phyloP scores from a whole-genome alignment of 2,888 invertebrate species.

The Crocallis elinguaria region DNA sequence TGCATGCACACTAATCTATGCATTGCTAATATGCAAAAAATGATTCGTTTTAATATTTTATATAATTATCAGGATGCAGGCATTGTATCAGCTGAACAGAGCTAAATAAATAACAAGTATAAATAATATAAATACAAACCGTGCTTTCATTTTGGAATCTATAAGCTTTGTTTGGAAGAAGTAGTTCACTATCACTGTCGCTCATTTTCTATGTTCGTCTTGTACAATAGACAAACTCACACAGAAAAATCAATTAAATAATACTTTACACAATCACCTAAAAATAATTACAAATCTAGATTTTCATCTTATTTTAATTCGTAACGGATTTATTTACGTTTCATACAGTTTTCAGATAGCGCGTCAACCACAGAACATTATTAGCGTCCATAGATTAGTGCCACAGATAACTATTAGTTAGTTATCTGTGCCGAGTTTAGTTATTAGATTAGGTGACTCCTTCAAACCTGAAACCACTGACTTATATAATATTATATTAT shows the following conservation, averaged over 20 bases:
- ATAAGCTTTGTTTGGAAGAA: conserved; percentile 49
- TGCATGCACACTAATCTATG: too few species aligned
- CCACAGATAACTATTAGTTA: too few species aligned
- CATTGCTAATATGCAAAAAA: too few species aligned
- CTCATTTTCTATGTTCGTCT: conserved; percentile 37
- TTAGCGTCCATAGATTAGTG: too few species aligned
- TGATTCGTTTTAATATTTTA: too few species aligned
- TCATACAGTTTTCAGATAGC: too few species aligned
- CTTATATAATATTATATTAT: too few species aligned
- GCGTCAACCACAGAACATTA: too few species aligned
- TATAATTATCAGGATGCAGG: too few species aligned
- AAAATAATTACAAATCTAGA: background rate
- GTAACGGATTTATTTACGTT: background rate
- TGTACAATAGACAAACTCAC: background rate
- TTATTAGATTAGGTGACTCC: too few species aligned
- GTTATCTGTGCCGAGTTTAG: too few species aligned
- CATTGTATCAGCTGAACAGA: conserved; percentile 1
- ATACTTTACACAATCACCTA: background rate
- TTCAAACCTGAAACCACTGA: too few species aligned
- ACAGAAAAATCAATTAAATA: background rate
- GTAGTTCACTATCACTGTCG: conserved; percentile 56
- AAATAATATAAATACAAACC: conserved; percentile 47
- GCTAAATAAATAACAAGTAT: background rate
- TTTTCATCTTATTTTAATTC: background rate
- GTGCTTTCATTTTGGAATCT: conserved; percentile 55